Evolutionary conservation across 2,888 invertebrate species (phyloP).

Genomic region (Epistrophe eligans): DNA sequence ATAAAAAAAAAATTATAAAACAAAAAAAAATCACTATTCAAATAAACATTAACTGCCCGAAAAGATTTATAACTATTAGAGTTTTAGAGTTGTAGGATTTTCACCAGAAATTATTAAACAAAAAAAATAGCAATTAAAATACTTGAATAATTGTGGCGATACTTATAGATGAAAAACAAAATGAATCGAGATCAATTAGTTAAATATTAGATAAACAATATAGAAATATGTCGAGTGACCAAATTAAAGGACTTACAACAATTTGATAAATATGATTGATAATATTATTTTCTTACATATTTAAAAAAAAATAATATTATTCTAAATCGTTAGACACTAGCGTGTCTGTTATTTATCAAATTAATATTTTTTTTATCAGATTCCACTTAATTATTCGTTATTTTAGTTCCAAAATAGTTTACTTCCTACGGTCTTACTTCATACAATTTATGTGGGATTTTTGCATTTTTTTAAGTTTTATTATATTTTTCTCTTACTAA

Average conservation of each 20-base stretch:
- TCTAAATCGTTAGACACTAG: background rate
- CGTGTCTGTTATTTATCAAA: background rate
- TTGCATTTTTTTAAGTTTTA: no score
- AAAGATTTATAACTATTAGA: slow-evolving; percentile 75
- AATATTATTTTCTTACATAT: background rate
- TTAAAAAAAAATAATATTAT: background rate
- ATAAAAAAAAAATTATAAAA: slow-evolving; percentile 26
- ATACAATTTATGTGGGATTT: no score
- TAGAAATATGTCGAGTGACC: slow-evolving; percentile 41
- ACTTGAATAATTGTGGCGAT: slow-evolving; percentile 36
- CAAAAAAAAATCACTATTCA: slow-evolving; percentile 70
- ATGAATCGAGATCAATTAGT: slow-evolving; percentile 36
- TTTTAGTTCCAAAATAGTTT: no score
- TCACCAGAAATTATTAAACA: slow-evolving; percentile 58
- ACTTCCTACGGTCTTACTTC: no score
- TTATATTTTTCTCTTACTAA: no score
- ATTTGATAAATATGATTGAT: slow-evolving; percentile 2
- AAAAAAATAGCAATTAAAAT: slow-evolving; percentile 13
- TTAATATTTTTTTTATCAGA: no score
- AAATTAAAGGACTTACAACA: slow-evolving; percentile 20
- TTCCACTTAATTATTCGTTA: no score
- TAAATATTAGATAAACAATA: slow-evolving; percentile 15
- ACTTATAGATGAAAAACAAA: slow-evolving; percentile 18
- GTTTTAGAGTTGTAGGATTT: slow-evolving; percentile 69
- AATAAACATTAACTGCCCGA: slow-evolving; percentile 75